These are phyloP conservation scores for Nesoenas mayeri DNA, from an alignment of 2,113 vertebrate species.

Conservation along the genomic window DNA sequence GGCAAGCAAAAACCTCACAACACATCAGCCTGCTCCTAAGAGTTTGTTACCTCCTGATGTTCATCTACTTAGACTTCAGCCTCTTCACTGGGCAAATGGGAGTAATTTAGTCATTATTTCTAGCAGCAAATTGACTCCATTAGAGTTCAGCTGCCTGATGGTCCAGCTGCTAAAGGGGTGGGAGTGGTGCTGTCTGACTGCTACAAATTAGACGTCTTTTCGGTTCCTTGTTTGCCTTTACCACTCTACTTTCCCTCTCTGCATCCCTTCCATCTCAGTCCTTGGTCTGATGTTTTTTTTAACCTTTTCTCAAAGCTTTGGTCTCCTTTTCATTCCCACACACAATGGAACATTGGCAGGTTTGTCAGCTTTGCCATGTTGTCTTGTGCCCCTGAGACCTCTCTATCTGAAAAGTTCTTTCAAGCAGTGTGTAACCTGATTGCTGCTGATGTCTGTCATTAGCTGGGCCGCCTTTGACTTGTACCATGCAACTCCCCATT, in stretches of 20 bases:
- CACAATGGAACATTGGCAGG: neutral
- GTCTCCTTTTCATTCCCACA: neutral
- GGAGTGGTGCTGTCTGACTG: slow-evolving; percentile 39
- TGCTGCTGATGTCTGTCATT: rapidly evolving
- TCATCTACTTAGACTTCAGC: slow-evolving; percentile 44
- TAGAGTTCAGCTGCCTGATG: slow-evolving; percentile 58
- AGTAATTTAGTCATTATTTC: slow-evolving; percentile 71
- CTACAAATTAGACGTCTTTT: slow-evolving; percentile 7
- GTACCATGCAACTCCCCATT: neutral
- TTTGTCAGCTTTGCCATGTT: neutral
- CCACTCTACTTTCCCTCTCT: neutral
- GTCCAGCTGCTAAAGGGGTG: slow-evolving; percentile 59
- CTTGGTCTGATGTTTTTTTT: neutral
- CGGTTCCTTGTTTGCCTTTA: neutral
- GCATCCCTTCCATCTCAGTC: neutral
- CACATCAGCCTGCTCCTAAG: neutral
- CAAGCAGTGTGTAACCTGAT: rapidly evolving
- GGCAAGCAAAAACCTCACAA: neutral
- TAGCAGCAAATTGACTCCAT: slow-evolving; percentile 66
- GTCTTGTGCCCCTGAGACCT: neutral
- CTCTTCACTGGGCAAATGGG: slow-evolving; percentile 63
- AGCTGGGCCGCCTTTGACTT: neutral
- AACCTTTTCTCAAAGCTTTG: neutral
- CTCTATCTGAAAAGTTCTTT: neutral
- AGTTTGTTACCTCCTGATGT: slow-evolving; percentile 5